Conservation (phyloP, 2,797 vertebrate species). For the Streptopelia turtur region DNA sequence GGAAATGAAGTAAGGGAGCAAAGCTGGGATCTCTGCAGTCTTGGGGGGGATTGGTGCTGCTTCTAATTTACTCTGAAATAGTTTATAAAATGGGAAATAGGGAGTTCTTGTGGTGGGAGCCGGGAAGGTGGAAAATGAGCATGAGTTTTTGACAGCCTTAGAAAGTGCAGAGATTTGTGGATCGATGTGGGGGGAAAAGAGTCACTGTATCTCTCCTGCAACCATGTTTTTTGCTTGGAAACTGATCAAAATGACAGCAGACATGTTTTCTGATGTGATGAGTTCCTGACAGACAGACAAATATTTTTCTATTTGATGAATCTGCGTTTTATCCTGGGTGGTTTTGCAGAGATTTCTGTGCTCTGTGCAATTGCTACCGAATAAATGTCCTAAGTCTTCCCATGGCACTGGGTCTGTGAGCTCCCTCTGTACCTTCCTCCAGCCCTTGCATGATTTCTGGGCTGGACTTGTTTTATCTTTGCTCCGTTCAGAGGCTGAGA, state of each 20-base stretch:
- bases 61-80: neutral
- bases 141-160: neutral
- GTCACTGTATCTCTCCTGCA: neutral
- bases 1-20: neutral
- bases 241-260: neutral
- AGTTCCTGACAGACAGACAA: neutral
- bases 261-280: neutral
- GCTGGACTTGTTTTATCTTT: neutral
- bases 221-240: accelerated
- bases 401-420: neutral
- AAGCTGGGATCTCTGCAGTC: neutral
- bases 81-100: neutral
- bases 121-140: neutral
- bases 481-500: neutral
- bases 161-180: neutral
- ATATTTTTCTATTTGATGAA: neutral
- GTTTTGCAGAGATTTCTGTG: neutral
- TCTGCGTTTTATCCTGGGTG: neutral
- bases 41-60: neutral
- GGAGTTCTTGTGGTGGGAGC: accelerated
- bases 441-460: neutral
- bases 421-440: neutral
- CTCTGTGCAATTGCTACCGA: accelerated
- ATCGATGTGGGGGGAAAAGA: neutral
- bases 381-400: neutral